A percentile compares a stretch with the other conserved stretches of the same genome.
Evolutionary conservation across 1,140 invertebrate genomes (phyloP).

Genomic region (Cotesia typhae): DNA sequence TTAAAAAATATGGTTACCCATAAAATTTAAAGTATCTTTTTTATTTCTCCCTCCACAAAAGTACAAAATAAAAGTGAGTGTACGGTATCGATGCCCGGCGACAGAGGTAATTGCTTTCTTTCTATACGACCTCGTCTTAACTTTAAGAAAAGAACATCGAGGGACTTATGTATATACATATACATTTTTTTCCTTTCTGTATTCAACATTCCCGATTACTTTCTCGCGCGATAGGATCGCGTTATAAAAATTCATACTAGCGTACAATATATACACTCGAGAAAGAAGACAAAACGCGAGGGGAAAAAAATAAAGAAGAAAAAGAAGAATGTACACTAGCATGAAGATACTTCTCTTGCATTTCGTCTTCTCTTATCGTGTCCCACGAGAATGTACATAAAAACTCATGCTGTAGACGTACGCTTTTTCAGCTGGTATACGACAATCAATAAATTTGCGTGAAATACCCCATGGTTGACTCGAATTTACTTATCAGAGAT

Average conservation of each 20-base stretch:
- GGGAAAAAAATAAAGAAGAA: conserved; percentile 2
- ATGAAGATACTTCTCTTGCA: conserved; percentile 46
- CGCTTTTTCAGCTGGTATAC: conserved; percentile 39
- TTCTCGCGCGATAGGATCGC: conserved; percentile 56
- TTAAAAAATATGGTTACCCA: conserved; percentile 35
- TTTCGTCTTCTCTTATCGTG: conserved; percentile 51
- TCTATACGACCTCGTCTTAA: conserved; percentile 30
- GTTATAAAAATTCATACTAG: conserved; percentile 63
- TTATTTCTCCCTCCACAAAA: conserved; percentile 1
- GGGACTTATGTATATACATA: conserved; percentile 2
- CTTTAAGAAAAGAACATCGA: conserved; percentile 33
- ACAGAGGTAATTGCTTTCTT: conserved; percentile 39
- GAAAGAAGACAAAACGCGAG: conserved; percentile 2
- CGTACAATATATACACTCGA: conserved; percentile 42
- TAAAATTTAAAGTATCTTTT: conserved; percentile 29
- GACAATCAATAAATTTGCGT: conserved; percentile 60
- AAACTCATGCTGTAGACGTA: conserved; percentile 40
- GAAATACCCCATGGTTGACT: conserved; percentile 54
- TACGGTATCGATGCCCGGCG: conserved; percentile 29
- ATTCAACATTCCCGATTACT: conserved; percentile 39
- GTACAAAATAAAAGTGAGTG: conserved; percentile 9
- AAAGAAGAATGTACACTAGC: not conserved
- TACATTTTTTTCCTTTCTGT: conserved; percentile 26
- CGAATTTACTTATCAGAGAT: conserved; percentile 43
- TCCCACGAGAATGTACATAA: conserved; percentile 31